phyloP scores from a whole-genome alignment of 2,888 invertebrate species.

The Saturnia pavonia region DNA sequence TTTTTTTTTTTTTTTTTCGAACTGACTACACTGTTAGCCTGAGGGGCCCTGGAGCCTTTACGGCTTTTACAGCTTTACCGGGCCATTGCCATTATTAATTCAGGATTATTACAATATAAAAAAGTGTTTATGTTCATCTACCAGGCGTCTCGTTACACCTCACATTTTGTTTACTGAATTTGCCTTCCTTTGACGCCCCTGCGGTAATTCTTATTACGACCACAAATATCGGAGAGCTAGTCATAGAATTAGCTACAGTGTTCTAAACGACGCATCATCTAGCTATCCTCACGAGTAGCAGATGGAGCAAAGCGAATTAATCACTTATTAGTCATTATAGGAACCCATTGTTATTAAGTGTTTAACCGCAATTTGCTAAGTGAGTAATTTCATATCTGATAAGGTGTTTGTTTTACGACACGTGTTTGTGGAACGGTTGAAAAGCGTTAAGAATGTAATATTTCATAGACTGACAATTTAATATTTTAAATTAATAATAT shows the following conservation, averaged over 20 bases:
- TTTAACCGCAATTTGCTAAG: conserved; percentile 25
- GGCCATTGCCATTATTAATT: too few relatives aligned
- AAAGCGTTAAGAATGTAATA: not conserved
- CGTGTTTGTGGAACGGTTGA: conserved; percentile 27
- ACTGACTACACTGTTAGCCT: too few relatives aligned
- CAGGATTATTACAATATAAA: too few relatives aligned
- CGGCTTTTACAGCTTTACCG: too few relatives aligned
- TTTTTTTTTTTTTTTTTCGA: too few relatives aligned
- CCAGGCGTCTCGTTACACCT: too few relatives aligned
- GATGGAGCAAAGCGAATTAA: conserved; percentile 30
- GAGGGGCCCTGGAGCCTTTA: too few relatives aligned
- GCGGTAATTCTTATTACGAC: not conserved
- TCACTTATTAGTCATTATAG: conserved; percentile 40
- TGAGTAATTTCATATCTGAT: conserved; percentile 58
- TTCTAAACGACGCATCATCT: conserved; percentile 6
- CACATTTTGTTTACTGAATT: not conserved
- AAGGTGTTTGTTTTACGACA: conserved; percentile 51
- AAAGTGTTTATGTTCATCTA: too few relatives aligned
- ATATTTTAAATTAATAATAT: not conserved
- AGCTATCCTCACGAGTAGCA: conserved; percentile 1
- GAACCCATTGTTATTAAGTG: conserved; percentile 24
- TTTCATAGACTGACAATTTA: not conserved
- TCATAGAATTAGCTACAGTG: not conserved
- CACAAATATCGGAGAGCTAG: not conserved
- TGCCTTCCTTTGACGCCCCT: not conserved